Evolutionary conservation across 2,797 vertebrate species (phyloP).

Genomic region (Glyptemys insculpta): DNA sequence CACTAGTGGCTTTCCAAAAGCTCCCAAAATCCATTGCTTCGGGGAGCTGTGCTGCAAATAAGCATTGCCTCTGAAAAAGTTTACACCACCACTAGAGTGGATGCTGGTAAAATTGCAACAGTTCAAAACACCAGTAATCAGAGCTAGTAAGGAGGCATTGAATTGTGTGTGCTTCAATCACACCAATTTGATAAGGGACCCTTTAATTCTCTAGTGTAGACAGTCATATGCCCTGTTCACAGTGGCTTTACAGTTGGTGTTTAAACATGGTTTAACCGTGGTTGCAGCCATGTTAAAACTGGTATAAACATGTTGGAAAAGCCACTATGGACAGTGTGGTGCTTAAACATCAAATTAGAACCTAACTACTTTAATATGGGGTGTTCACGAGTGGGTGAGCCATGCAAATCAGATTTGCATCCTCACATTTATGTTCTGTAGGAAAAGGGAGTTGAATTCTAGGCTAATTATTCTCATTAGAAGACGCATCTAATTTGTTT

Average conservation of each 20-base stretch:
- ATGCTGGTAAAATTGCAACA: background rate
- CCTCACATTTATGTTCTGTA: background rate
- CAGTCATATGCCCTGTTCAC: background rate
- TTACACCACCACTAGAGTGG: background rate
- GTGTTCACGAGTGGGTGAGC: background rate
- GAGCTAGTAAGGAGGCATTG: background rate
- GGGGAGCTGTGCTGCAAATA: background rate
- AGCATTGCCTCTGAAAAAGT: background rate
- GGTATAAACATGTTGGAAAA: background rate
- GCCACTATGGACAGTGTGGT: background rate
- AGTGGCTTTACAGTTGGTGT: background rate
- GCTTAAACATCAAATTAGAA: background rate
- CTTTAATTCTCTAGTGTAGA: background rate
- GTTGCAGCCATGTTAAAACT: background rate
- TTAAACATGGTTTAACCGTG: background rate
- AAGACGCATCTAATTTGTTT: background rate
- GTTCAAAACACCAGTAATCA: background rate
- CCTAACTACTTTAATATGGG: background rate
- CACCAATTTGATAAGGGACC: background rate
- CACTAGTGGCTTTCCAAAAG: background rate
- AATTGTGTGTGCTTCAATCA: background rate
- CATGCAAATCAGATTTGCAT: background rate
- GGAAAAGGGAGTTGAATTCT: background rate
- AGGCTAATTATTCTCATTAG: background rate
- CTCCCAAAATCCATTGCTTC: background rate